Evolutionary conservation across 2,888 invertebrate genomes (phyloP).

Genomic region (Scaptomyza reducta): DNA sequence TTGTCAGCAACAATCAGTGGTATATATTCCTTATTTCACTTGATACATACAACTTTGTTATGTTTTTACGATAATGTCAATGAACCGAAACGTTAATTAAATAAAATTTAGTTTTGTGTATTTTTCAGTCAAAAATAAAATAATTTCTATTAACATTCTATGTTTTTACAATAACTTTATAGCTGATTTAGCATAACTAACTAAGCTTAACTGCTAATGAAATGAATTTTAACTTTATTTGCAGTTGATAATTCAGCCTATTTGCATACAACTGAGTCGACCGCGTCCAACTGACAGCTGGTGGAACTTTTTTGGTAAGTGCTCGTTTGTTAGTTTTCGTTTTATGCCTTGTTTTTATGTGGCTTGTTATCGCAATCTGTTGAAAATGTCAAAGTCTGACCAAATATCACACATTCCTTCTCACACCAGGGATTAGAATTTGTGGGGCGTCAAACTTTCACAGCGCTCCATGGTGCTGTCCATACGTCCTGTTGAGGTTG

Average conservation of each 20-base stretch:
- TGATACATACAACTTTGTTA: neutral
- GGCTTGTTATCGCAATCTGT: constrained; percentile 54
- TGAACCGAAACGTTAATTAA: neutral
- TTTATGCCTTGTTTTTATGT: constrained; percentile 48
- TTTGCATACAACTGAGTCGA: constrained; percentile 29
- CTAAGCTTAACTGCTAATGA: constrained; percentile 46
- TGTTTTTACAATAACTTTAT: neutral
- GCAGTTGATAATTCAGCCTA: constrained; percentile 49
- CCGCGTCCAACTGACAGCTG: constrained; percentile 26
- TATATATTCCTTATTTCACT: neutral
- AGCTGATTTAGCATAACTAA: neutral
- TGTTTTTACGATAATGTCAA: neutral
- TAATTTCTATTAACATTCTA: neutral
- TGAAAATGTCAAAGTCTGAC: constrained; percentile 35
- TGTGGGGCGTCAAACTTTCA: constrained; percentile 30
- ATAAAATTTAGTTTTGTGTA: neutral
- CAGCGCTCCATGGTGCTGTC: constrained; percentile 22
- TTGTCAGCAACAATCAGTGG: no score
- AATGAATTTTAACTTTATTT: constrained; percentile 50
- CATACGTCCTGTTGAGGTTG: constrained; percentile 58
- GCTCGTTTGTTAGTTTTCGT: constrained; percentile 54
- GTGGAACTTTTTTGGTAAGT: constrained; percentile 60
- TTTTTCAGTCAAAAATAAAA: neutral
- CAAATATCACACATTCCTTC: constrained; percentile 23
- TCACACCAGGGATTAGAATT: constrained; percentile 55